These are phyloP conservation scores for Drosophila algonquin DNA, from an alignment of 2,888 invertebrate species.

Conservation along the genomic window DNA sequence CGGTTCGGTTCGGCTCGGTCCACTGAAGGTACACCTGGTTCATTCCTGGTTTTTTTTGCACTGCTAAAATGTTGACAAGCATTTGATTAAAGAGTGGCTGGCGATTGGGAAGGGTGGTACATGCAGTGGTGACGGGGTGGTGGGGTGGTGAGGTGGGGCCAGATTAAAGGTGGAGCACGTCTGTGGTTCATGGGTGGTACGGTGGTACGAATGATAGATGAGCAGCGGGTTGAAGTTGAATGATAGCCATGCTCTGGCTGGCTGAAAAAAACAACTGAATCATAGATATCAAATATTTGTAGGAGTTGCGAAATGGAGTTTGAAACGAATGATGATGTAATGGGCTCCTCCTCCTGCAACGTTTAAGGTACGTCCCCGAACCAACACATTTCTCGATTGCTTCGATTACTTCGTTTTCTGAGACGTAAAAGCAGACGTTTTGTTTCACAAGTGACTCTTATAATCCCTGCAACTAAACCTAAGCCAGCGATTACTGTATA, in stretches of 20 bases:
- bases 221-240: constrained; percentile 34
- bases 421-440: constrained; percentile 1
- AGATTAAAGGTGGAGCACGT: constrained; percentile 43
- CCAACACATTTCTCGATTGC: constrained; percentile 14
- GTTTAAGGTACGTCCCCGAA: constrained; percentile 14
- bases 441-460: constrained; percentile 2
- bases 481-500: constrained; percentile 15
- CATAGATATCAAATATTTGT: constrained; percentile 16
- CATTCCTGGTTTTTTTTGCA: constrained; percentile 36
- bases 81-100: constrained; percentile 62
- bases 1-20: neutral
- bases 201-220: constrained; percentile 41
- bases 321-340: constrained; percentile 11
- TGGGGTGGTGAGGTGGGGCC: constrained; percentile 14
- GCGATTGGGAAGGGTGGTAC: constrained; percentile 25
- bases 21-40: neutral
- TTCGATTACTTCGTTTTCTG: constrained; percentile 9
- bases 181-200: constrained; percentile 47
- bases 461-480: neutral
- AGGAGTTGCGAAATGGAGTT: constrained; percentile 14
- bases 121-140: constrained; percentile 24
- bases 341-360: neutral
- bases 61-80: constrained; percentile 68
- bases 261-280: constrained; percentile 42
- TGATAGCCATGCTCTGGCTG: constrained; percentile 26